A percentile compares a stretch with the other conserved stretches of the same genome.
phyloP scores from a whole-genome alignment of 1,140 invertebrate genomes.

The Drosophila teissieri region DNA sequence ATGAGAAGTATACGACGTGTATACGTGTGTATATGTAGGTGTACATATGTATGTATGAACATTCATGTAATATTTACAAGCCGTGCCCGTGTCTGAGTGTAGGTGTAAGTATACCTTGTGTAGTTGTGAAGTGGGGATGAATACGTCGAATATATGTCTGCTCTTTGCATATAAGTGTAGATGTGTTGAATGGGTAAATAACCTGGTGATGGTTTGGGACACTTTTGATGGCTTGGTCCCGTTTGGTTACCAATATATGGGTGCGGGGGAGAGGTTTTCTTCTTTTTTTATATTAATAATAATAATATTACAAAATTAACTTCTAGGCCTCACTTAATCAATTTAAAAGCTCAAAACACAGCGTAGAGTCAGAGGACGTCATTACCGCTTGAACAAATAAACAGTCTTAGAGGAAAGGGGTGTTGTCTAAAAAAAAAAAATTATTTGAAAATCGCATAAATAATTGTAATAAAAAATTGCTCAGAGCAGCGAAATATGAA shows the following conservation, averaged over 20 bases:
- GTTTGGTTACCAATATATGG: too few relatives aligned
- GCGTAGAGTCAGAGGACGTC: too few relatives aligned
- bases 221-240: background rate
- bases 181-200: slow-evolving; percentile 6
- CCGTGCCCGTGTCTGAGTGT: background rate
- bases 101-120: background rate
- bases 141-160: slow-evolving; percentile 14
- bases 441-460: slow-evolving; percentile 16
- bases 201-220: slow-evolving; percentile 4
- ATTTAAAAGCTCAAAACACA: too few relatives aligned
- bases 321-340: too few relatives aligned
- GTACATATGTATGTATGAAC: slow-evolving; percentile 10
- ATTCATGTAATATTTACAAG: slow-evolving; percentile 23
- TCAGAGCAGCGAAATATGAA: slow-evolving; percentile 31
- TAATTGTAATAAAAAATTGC: slow-evolving; percentile 44
- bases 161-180: slow-evolving; percentile 17
- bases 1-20: background rate
- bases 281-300: too few relatives aligned
- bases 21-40: background rate
- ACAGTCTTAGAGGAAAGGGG: slow-evolving; percentile 2
- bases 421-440: slow-evolving; percentile 20
- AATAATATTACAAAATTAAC: too few relatives aligned
- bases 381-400: too few relatives aligned
- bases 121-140: slow-evolving; percentile 13
- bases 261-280: too few relatives aligned